Conservation (phyloP, 2,888 invertebrate genomes). For the Halocaridina rubra region DNA sequence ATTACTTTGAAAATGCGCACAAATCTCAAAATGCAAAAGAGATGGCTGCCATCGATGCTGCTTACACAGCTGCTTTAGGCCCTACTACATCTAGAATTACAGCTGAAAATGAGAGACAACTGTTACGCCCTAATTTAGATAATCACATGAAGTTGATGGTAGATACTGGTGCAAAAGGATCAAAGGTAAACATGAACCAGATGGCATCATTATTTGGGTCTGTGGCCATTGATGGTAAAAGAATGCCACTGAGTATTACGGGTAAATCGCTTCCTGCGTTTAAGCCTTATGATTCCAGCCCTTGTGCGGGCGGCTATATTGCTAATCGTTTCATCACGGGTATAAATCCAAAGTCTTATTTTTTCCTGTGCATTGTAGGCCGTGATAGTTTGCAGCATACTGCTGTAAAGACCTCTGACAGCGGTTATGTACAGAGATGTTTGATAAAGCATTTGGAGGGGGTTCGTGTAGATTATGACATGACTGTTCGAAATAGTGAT, state of each 20-base stretch:
- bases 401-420: slow-evolving; percentile 98
- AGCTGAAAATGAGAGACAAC: slow-evolving; percentile 72
- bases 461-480: slow-evolving; percentile 89
- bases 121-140: slow-evolving; percentile 87
- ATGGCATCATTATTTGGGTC: slow-evolving; percentile 98
- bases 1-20: slow-evolving; percentile 48
- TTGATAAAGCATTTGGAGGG: slow-evolving; percentile 98
- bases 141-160: slow-evolving; percentile 99
- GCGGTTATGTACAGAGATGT: slow-evolving; percentile 97
- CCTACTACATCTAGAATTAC: slow-evolving; percentile 54
- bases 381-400: slow-evolving; percentile 99
- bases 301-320: slow-evolving; percentile 95
- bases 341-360: slow-evolving; percentile 97
- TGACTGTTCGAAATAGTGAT: slow-evolving; percentile 95
- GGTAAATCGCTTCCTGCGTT: slow-evolving; percentile 93
- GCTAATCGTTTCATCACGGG: slow-evolving; percentile 97
- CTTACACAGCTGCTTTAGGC: slow-evolving; percentile 58
- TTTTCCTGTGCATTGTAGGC: slow-evolving; percentile 99
- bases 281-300: slow-evolving; percentile 84
- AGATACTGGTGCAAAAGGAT: slow-evolving; percentile 98
- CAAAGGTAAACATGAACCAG: slow-evolving; percentile 92
- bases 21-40: slow-evolving; percentile 45
- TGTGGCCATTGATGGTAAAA: slow-evolving; percentile 97
- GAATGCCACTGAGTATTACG: slow-evolving; percentile 94
- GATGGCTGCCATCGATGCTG: slow-evolving; percentile 61